phyloP scores from a whole-genome alignment of 2,113 vertebrate genomes.

The Motacilla tschutschensis region DNA sequence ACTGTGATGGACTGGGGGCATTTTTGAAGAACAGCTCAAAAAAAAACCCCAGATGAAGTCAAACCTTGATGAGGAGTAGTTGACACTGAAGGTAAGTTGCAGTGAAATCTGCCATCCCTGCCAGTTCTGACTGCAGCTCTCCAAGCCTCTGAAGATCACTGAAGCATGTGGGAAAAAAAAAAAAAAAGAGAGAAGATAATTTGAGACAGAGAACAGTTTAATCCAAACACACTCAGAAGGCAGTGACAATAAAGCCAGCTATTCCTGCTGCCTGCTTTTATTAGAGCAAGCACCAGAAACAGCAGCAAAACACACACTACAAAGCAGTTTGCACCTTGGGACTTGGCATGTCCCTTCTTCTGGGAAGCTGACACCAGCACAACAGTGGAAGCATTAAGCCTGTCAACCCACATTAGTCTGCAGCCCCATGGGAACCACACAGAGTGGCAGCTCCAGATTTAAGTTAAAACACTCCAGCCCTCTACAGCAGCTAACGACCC shows the following conservation, averaged over 20 bases:
- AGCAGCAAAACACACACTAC: neutral
- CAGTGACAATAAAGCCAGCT: neutral
- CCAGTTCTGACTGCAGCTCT: conserved; percentile 91
- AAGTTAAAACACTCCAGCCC: neutral
- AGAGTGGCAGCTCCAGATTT: neutral
- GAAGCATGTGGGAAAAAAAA: neutral
- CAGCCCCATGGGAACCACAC: neutral
- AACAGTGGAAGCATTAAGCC: neutral
- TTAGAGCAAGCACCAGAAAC: neutral
- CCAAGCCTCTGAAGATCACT: conserved; percentile 93
- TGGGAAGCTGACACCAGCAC: neutral
- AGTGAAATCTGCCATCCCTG: conserved; percentile 92
- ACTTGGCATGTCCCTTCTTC: neutral
- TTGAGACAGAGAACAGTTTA: neutral
- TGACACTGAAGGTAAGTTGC: conserved; percentile 93
- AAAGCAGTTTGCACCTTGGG: neutral
- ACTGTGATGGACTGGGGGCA: neutral
- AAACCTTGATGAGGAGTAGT: conserved; percentile 91
- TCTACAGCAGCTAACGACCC: neutral
- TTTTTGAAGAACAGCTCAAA: neutral
- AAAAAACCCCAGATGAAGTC: neutral
- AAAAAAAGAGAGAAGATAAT: neutral
- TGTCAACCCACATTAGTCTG: neutral
- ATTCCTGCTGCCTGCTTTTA: neutral
- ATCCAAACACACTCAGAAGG: neutral